A percentile compares a stretch with the other conserved stretches of the same genome.
Conservation (phyloP, 1,140 invertebrate genomes). For the Drosophila ananassae region DNA sequence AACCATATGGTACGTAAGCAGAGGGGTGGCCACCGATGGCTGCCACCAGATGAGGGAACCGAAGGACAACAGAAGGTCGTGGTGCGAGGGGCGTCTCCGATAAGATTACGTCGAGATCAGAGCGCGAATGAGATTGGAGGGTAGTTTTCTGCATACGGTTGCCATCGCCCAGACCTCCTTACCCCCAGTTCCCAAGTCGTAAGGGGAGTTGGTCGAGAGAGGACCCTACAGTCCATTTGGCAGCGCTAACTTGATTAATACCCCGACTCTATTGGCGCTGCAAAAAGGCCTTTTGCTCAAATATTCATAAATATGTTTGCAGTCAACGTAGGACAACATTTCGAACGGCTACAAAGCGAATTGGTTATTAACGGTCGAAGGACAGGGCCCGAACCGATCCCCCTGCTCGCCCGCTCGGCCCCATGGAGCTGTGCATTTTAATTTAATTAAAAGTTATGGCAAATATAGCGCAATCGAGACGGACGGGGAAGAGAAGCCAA, state of each 20-base stretch:
- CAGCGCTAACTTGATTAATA: conserved; percentile 60
- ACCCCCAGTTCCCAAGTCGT: no score
- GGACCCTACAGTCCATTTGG: conserved; percentile 50
- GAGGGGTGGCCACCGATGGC: background rate
- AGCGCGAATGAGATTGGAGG: background rate
- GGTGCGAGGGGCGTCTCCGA: conserved; percentile 6
- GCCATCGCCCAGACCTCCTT: background rate
- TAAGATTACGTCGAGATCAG: background rate
- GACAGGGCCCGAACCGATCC: background rate
- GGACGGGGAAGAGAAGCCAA: conserved; percentile 42
- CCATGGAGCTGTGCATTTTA: conserved; percentile 79
- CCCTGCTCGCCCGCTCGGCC: conserved; percentile 12
- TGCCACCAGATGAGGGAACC: conserved; percentile 1
- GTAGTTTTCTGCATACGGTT: background rate
- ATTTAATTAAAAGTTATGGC: conserved; percentile 82
- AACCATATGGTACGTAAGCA: conserved; percentile 56
- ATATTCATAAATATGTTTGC: conserved; percentile 77
- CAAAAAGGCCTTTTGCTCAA: conserved; percentile 56
- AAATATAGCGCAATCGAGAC: conserved; percentile 62
- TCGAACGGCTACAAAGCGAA: conserved; percentile 69
- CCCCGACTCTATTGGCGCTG: background rate
- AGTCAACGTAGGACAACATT: conserved; percentile 47
- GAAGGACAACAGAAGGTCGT: conserved; percentile 22
- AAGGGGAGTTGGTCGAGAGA: background rate
- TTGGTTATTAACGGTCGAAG: conserved; percentile 72